Conservation (phyloP, 53 echinoderm and acorn worm species). For the Luidia sarsii region DNA sequence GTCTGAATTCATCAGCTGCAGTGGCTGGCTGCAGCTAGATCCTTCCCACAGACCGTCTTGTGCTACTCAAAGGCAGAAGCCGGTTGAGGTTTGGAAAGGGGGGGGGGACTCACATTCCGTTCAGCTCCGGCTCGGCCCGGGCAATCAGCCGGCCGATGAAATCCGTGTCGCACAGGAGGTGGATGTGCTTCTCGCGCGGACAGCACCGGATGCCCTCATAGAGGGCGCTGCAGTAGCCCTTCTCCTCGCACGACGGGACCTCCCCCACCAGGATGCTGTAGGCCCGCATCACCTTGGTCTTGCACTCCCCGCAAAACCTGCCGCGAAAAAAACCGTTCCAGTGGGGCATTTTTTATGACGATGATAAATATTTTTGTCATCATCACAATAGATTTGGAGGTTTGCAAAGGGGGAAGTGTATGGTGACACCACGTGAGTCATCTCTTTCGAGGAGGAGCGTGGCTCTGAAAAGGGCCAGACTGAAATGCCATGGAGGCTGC, state of each 20-base stretch:
- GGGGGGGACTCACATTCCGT: constrained; percentile 90
- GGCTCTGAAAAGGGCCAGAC: too few relatives aligned
- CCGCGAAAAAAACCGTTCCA: not conserved
- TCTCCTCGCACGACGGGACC: constrained; percentile 78
- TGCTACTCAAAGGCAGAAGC: not conserved
- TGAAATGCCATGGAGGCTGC: too few relatives aligned
- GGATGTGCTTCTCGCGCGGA: constrained; percentile 81
- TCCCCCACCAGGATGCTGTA: constrained; percentile 91
- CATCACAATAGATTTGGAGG: too few relatives aligned
- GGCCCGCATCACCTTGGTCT: constrained; percentile 93
- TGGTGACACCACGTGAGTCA: too few relatives aligned
- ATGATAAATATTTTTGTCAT: too few relatives aligned
- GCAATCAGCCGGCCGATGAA: constrained; percentile 87
- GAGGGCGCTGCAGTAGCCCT: constrained; percentile 82
- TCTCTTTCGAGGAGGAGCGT: too few relatives aligned
- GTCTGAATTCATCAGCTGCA: too few relatives aligned
- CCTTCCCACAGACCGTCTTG: not conserved
- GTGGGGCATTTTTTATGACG: too few relatives aligned
- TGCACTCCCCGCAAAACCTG: constrained; percentile 97
- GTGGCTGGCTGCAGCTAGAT: not conserved
- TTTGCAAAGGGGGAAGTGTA: too few relatives aligned
- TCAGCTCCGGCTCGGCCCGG: constrained; percentile 97
- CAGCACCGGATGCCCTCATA: constrained; percentile 94
- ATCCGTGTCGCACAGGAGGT: constrained; percentile 88
- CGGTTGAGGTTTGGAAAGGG: too few relatives aligned